Conservation (phyloP, 2,888 invertebrate species). For the Odontothrips loti region DNA sequence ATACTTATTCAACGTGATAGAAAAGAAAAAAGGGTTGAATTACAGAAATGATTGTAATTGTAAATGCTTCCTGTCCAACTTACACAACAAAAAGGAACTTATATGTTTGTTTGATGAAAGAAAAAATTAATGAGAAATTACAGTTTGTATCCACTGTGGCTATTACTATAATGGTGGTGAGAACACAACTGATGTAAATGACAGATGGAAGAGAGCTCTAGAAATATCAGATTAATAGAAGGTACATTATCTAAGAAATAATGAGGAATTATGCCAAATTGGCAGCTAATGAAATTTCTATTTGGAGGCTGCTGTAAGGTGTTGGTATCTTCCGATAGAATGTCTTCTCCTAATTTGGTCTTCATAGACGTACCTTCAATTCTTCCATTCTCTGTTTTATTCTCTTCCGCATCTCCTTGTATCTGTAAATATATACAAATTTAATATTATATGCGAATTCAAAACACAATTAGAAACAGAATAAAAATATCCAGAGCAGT, state of each 20-base stretch:
- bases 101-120: background rate
- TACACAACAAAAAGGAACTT: background rate
- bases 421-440: constrained; percentile 48
- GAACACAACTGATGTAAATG: background rate
- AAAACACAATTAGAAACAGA: background rate
- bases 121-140: background rate
- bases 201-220: background rate
- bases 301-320: background rate
- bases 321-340: background rate
- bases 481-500: background rate
- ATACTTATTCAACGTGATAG: background rate
- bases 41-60: background rate
- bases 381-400: constrained; percentile 66
- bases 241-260: background rate
- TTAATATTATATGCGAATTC: background rate
- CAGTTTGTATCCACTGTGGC: background rate
- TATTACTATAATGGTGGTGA: background rate
- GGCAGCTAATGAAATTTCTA: too few relatives aligned
- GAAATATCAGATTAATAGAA: background rate
- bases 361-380: constrained; percentile 60
- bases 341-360: background rate
- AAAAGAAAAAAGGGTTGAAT: background rate
- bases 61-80: too few relatives aligned
- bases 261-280: background rate
- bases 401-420: constrained; percentile 58